Evolutionary conservation across 2,888 invertebrate species (phyloP), one percentile per base, ranked within the genome.

Genomic region (Mactromeris polynyma): DNA sequence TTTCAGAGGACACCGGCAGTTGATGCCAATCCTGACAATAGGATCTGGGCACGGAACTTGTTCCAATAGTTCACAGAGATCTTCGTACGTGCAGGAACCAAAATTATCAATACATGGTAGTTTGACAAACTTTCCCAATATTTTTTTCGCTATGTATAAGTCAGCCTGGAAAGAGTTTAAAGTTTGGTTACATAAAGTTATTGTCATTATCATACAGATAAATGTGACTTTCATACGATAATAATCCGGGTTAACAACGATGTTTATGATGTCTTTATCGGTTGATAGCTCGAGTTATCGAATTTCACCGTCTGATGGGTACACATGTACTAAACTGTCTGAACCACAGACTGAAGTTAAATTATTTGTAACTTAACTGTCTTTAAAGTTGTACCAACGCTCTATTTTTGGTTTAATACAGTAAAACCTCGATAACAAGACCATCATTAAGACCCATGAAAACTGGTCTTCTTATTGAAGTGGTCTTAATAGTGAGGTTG

Each of bases 1-100:
- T 83, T 93, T 92, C 73, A 95, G 92, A 0, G 96, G 96, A 89
- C 96, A 96, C 40, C 91, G 90, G 85, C 96, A 96, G 19, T 94
- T 94, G 46, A 96, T 94, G 0, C 93, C 93, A 33, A 93, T 87
- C 80, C 93, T 88, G 11, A 85, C 87, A 40, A 96, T 91, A 0
- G 92, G 92, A 19, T 92, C 89, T 0, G 96, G 96, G 83, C 96
- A 96, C 21, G 86, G 80, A 2, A 90, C 69, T 79, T 85, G 80
- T 19, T 85, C 51, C 73, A 95, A 85, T 11, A 94, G 36, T 9
- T 81, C 82, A 85, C 95, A 95, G 7, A 95, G 83, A 85, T 95
- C 93, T 9, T 91, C 88, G 36, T 95, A 95, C 14, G 84, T 87
- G 84, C 95, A 95, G 7, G 94, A 94, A 4, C 95, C 95, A 38